Percentiles rank a stretch among this genome's conserved stretches.
phyloP scores from a whole-genome alignment of 1,140 invertebrate species.

The Colletes latitarsis region DNA sequence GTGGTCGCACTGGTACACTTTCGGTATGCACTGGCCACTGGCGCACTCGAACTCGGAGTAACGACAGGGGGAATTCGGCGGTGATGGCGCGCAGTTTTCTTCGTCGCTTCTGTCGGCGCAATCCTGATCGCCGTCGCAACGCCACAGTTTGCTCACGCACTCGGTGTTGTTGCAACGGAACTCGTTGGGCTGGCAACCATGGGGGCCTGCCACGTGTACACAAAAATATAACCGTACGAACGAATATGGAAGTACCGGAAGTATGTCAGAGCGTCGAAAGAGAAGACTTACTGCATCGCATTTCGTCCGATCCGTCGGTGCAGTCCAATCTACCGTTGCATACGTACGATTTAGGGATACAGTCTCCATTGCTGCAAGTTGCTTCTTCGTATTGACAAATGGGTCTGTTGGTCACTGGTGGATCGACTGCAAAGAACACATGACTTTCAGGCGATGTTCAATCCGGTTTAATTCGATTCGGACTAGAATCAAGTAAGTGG shows the following conservation, averaged over 20 bases:
- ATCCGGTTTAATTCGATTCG: neutral
- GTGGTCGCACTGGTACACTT: slow-evolving; percentile 95
- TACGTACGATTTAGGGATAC: slow-evolving; percentile 90
- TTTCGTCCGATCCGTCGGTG: slow-evolving; percentile 93
- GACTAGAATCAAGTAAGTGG: no score
- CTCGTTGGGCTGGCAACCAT: slow-evolving; percentile 95
- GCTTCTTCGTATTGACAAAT: slow-evolving; percentile 90
- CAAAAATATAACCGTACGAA: no score
- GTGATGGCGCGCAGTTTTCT: slow-evolving; percentile 82
- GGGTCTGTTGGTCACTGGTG: slow-evolving; percentile 77
- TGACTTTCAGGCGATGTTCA: no score
- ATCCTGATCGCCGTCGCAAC: slow-evolving; percentile 95
- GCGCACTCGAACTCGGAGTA: slow-evolving; percentile 92
- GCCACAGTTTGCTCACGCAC: slow-evolving; percentile 96
- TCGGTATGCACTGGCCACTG: slow-evolving; percentile 94
- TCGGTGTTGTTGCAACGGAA: slow-evolving; percentile 93
- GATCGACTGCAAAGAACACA: slow-evolving; percentile 73
- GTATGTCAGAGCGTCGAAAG: no score
- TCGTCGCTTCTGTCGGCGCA: slow-evolving; percentile 96
- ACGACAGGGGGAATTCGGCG: slow-evolving; percentile 86
- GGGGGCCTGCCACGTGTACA: slow-evolving; percentile 73
- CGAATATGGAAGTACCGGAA: no score
- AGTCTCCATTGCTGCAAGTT: slow-evolving; percentile 95
- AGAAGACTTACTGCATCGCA: slow-evolving; percentile 88
- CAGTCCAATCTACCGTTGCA: slow-evolving; percentile 93